Conservation (phyloP, 2,797 vertebrate species). For the Jordanella pulchra region DNA sequence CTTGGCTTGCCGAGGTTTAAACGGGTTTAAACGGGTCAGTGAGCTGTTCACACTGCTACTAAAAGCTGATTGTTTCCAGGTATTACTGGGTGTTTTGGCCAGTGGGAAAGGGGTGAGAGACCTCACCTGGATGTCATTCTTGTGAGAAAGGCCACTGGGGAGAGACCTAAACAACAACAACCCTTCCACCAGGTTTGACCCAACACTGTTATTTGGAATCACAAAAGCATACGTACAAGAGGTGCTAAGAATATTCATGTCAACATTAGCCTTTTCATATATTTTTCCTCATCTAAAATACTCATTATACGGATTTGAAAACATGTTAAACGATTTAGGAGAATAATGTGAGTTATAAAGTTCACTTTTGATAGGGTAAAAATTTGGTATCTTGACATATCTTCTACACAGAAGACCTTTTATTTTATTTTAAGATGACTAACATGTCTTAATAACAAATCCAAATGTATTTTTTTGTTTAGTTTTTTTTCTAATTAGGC, state of each 20-base stretch:
- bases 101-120: too few relatives aligned
- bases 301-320: not conserved
- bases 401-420: not conserved
- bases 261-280: not conserved
- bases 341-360: too few relatives aligned
- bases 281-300: not conserved
- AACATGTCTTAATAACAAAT: not conserved
- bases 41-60: too few relatives aligned
- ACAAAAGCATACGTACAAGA: not conserved
- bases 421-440: not conserved
- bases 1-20: too few relatives aligned
- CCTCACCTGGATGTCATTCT: not conserved
- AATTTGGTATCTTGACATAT: not conserved
- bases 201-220: not conserved
- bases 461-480: too few relatives aligned
- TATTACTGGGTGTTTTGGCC: too few relatives aligned
- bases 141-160: not conserved
- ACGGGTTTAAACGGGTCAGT: too few relatives aligned
- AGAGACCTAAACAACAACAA: not conserved
- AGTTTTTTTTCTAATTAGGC: too few relatives aligned
- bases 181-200: not conserved
- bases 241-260: not conserved
- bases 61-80: too few relatives aligned
- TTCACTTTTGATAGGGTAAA: not conserved
- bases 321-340: not conserved